phyloP scores from a whole-genome alignment of 2,113 vertebrate species.

The Bettongia penicillata region DNA sequence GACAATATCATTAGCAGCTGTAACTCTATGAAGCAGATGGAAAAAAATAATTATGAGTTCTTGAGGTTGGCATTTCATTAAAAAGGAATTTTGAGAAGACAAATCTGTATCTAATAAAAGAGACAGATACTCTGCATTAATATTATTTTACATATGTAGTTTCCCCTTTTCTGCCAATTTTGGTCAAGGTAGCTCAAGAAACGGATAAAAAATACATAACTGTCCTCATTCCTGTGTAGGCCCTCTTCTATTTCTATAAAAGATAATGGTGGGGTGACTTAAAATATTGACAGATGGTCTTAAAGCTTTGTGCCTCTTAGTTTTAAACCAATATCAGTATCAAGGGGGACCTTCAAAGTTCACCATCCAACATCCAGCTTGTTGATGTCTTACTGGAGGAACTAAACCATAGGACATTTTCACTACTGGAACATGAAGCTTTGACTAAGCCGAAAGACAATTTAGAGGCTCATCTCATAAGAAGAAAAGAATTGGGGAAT shows the following conservation, averaged over 20 bases:
- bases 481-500: background rate
- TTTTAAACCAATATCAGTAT: background rate
- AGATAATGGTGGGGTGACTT: background rate
- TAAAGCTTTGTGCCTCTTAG: background rate
- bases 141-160: constrained; percentile 51
- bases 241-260: background rate
- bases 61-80: constrained; percentile 79
- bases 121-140: constrained; percentile 66
- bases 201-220: background rate
- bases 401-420: background rate
- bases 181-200: background rate
- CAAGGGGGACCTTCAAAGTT: background rate
- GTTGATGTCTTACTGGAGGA: background rate
- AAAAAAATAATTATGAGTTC: constrained; percentile 78
- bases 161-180: constrained; percentile 8
- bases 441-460: background rate
- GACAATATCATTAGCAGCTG: constrained; percentile 79
- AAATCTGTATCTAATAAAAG: background rate
- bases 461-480: background rate
- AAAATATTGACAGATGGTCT: background rate
- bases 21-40: constrained; percentile 79
- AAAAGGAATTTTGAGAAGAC: constrained; percentile 78
- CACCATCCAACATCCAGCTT: background rate
- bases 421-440: background rate
- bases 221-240: background rate